Base-by-base conservation (phyloP, 1,140 invertebrate genomes). In the Drosophila repleta region DNA sequence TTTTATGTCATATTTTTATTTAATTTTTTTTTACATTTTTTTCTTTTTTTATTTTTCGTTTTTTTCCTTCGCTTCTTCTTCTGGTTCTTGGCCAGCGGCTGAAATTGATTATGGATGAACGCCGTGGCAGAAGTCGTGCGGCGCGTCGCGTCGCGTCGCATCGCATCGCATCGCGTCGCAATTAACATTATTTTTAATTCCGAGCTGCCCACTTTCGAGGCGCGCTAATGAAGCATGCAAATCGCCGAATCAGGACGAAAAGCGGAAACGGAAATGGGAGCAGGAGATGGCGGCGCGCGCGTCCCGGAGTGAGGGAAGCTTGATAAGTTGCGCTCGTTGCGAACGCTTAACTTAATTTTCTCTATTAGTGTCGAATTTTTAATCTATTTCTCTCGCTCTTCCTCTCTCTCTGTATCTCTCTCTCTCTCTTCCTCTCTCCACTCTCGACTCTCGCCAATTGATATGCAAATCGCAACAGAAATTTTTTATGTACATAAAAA, bases 171-270 rank as follows among this genome's bases (percentile, higher is more conserved):
- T 45, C 72, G 48, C 49, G 66, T 45, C 72, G 83, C 83, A 88
- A 88, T 88, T 88, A 88, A 88, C 83, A 88, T 88, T 88, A 88
- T 78, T 88, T 88, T 88, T 88, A 88, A 88, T 88, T 87, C 71
- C 35, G 32, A 68, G 65, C 71, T 52, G 65, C 66, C 66, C 66
- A 69, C 71, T 63, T 74, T 74, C 60, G 67, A 57, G 74, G 65
- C 66, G 65, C 83, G 78, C 82, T 87, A 87, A 87, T 87, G 82
- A 87, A 87, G 82, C 82, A 87, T 87, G 83, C 78, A 87, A 87
- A 87, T 87, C 69, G 66, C 69, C 69, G 69, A 58, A 72, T 72
- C 69, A 67, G 55, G 39, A 51, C 62, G 26, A 29, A 51, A 51
- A 49, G 39, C 35, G 62, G 37, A 65, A 71, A 51, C 53, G 62